Conservation (phyloP, 2,113 vertebrate species). For the Mungos mungo region DNA sequence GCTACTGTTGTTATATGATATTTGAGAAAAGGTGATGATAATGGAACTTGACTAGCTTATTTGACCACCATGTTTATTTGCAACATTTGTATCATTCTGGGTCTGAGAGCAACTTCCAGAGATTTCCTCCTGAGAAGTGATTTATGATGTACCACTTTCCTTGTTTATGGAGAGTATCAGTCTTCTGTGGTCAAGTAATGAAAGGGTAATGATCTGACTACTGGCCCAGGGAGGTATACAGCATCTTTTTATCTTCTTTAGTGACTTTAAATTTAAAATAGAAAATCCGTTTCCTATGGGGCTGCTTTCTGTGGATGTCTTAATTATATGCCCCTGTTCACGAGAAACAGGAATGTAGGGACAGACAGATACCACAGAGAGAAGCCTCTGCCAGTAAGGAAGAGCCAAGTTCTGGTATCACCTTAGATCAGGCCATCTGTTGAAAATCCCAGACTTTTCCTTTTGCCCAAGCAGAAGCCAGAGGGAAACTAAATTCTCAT, state of each 20-base stretch:
- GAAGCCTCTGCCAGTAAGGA: background rate
- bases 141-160: background rate
- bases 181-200: rapidly evolving
- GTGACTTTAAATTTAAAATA: background rate
- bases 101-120: background rate
- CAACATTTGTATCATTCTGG: background rate
- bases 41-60: background rate
- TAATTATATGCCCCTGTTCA: slow-evolving; percentile 55
- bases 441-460: background rate
- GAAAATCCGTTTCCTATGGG: background rate
- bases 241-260: slow-evolving; percentile 1
- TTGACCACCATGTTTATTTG: background rate
- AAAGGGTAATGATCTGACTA: slow-evolving; percentile 12
- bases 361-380: background rate
- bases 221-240: background rate
- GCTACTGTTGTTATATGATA: background rate
- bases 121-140: background rate
- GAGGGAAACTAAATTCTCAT: background rate
- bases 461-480: background rate
- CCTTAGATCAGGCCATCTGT: slow-evolving; percentile 43
- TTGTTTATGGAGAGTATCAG: background rate
- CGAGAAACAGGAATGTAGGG: background rate
- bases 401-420: background rate
- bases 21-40: background rate
- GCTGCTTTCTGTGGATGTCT: background rate